Conservation (phyloP, 2,113 vertebrate genomes). For the Platichthys flesus region DNA sequence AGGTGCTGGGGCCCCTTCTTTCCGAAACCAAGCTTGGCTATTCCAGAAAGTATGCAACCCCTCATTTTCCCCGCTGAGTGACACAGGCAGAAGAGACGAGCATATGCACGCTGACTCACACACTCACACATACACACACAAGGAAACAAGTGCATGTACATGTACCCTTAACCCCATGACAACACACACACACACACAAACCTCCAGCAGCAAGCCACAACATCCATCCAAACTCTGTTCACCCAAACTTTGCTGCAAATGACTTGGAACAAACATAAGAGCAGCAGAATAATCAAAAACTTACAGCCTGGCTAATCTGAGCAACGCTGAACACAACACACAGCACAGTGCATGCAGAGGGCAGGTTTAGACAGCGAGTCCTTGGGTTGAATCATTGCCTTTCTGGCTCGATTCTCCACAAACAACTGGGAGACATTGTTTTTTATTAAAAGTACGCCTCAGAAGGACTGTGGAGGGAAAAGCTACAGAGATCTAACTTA, state of each 20-base stretch:
- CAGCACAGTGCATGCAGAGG: neutral
- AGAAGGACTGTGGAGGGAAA: neutral
- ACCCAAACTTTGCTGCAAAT: constrained; percentile 37
- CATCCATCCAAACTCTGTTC: constrained; percentile 51
- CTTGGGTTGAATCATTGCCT: constrained; percentile 22
- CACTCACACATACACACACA: too few relatives aligned
- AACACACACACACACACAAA: neutral
- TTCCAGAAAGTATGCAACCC: constrained; percentile 57
- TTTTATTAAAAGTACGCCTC: neutral
- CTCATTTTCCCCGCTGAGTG: constrained; percentile 55
- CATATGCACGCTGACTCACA: neutral
- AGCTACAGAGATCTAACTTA: neutral
- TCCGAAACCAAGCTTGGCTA: constrained; percentile 41
- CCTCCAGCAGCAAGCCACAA: constrained; percentile 55
- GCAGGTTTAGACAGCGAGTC: neutral
- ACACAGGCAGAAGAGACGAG: constrained; percentile 31
- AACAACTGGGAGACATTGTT: neutral
- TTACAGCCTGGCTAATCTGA: neutral
- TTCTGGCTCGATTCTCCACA: constrained; percentile 8
- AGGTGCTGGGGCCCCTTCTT: constrained; percentile 49
- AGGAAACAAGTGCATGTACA: neutral
- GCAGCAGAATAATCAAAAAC: constrained; percentile 50
- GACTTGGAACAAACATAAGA: constrained; percentile 49
- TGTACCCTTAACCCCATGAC: neutral
- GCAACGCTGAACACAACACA: neutral